Conservation (phyloP, 1,140 invertebrate species). For the Brachionus rotundiformis region DNA sequence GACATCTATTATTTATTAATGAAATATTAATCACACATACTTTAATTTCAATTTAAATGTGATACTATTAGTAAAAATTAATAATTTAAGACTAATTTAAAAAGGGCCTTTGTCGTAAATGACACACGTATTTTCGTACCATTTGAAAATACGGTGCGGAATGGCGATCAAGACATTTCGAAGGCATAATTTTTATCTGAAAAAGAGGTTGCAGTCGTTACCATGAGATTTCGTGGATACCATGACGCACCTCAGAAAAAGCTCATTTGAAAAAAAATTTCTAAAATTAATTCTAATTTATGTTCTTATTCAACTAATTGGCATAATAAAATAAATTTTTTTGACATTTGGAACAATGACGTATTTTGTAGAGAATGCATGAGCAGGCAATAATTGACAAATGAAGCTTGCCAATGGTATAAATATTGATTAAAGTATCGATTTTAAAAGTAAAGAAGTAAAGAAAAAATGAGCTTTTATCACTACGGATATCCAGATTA, state of each 20-base stretch:
- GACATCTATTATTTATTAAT: too few relatives aligned
- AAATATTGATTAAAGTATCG: background rate
- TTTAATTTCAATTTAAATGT: too few relatives aligned
- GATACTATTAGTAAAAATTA: too few relatives aligned
- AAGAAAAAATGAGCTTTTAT: conserved; percentile 10
- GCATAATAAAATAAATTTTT: background rate
- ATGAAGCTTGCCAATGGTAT: background rate
- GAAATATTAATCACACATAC: too few relatives aligned
- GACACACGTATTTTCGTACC: conserved; percentile 26
- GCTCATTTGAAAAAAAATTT: background rate
- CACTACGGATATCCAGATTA: conserved; percentile 23
- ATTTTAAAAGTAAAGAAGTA: background rate
- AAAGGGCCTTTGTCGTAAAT: conserved; percentile 51
- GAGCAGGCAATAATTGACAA: background rate
- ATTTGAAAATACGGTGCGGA: conserved; percentile 34
- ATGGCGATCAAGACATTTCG: conserved; percentile 49
- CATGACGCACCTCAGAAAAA: conserved; percentile 36
- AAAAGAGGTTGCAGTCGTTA: conserved; percentile 38
- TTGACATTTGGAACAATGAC: background rate
- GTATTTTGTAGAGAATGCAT: background rate
- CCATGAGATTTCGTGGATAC: conserved; percentile 29
- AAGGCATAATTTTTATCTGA: conserved; percentile 46
- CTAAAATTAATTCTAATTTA: too few relatives aligned
- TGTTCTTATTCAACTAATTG: too few relatives aligned
- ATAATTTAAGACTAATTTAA: background rate